Evolutionary conservation across 2,797 vertebrate species (phyloP).

Genomic region (Chloroceryle amazona): DNA sequence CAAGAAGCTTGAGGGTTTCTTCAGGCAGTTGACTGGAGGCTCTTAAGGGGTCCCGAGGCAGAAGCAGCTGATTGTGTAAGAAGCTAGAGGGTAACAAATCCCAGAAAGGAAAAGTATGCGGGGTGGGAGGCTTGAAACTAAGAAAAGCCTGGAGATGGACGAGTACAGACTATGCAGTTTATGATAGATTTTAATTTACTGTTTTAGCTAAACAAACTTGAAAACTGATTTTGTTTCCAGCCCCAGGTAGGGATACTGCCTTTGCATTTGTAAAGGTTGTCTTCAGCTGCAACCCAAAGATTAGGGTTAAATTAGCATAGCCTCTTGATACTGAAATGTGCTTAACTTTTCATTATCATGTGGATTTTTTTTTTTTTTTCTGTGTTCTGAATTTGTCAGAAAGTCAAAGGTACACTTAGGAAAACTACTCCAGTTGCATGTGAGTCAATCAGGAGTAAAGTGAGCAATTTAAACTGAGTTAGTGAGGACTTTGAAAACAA

Average conservation of each 20-base stretch:
- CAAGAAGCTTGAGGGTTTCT: not conserved
- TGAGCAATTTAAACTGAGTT: not conserved
- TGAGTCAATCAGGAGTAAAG: not conserved
- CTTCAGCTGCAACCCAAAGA: not conserved
- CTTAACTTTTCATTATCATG: not conserved
- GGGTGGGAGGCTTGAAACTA: not conserved
- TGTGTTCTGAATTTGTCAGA: not conserved
- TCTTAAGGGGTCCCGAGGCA: not conserved
- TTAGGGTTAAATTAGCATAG: not conserved
- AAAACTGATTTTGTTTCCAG: not conserved
- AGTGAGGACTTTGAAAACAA: not conserved
- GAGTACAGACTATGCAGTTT: not conserved
- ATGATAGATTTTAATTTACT: not conserved
- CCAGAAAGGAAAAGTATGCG: not conserved
- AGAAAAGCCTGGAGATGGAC: not conserved
- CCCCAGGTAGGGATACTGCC: not conserved
- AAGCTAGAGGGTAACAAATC: not conserved
- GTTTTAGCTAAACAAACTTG: not conserved
- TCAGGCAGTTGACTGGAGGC: conserved; percentile 12
- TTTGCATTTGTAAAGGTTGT: not conserved
- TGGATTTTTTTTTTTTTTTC: not conserved
- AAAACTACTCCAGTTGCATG: rapidly evolving
- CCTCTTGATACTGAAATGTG: not conserved
- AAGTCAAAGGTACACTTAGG: not conserved
- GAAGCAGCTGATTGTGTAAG: not conserved